These are phyloP conservation scores for Antheraea pernyi DNA, from an alignment of 1,140 invertebrate genomes.

Conservation along the genomic window DNA sequence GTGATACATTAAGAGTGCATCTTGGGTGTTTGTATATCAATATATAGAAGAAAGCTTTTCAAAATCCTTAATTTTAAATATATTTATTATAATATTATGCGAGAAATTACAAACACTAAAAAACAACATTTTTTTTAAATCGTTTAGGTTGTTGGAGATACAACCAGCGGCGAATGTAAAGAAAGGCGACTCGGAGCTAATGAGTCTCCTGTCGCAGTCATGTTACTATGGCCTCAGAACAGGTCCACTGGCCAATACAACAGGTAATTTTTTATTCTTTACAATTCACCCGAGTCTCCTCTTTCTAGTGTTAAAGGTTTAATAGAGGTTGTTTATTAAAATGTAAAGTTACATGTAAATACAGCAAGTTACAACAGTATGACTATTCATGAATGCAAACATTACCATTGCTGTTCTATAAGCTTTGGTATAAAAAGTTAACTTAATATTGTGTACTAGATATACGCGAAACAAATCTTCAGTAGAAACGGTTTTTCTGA, in stretches of 20 bases:
- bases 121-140: neutral
- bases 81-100: no score
- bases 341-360: neutral
- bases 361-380: neutral
- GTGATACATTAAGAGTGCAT: no score
- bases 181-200: slow-evolving; percentile 91
- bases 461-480: no score
- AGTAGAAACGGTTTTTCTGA: no score
- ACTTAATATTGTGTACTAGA: no score
- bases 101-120: no score
- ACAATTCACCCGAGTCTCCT: neutral
- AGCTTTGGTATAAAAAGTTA: no score
- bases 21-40: no score
- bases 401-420: no score
- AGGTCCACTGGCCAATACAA: slow-evolving; percentile 71
- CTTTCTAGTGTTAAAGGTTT: neutral
- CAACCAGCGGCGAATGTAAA: slow-evolving; percentile 93
- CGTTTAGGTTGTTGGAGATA: slow-evolving; percentile 88
- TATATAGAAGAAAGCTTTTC: no score
- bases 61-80: no score
- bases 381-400: neutral
- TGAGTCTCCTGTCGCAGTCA: slow-evolving; percentile 95
- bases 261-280: slow-evolving; percentile 44
- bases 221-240: slow-evolving; percentile 95
- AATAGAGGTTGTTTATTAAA: neutral